Evolutionary conservation across 1,140 invertebrate species (phyloP).

Genomic region (Trichonephila clavata): DNA sequence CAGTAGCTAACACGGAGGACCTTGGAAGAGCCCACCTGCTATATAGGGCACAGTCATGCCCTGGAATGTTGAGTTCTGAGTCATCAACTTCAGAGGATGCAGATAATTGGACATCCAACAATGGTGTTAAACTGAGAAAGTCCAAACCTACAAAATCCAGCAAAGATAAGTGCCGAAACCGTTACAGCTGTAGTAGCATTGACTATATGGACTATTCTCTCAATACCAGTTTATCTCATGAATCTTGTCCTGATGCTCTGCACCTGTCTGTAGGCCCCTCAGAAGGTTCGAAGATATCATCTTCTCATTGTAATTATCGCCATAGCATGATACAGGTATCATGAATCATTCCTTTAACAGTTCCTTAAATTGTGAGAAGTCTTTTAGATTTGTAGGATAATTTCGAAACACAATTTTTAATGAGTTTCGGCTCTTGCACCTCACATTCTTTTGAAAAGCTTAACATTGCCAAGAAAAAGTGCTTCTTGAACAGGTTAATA

Average conservation of each 20-base stretch:
- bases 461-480: conserved; percentile 6
- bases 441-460: background rate
- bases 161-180: conserved; percentile 64
- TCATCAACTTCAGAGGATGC: background rate
- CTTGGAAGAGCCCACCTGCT: conserved; percentile 54
- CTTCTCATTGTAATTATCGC: conserved; percentile 65
- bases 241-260: conserved; percentile 69
- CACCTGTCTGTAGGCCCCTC: background rate
- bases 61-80: conserved; percentile 72
- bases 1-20: background rate
- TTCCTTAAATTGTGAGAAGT: conserved; percentile 51
- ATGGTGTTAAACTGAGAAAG: conserved; percentile 41
- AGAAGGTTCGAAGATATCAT: conserved; percentile 9
- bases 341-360: conserved; percentile 71
- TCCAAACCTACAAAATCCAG: background rate
- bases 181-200: conserved; percentile 77
- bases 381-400: conserved; percentile 4
- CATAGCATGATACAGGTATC: conserved; percentile 77
- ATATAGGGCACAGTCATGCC: conserved; percentile 77
- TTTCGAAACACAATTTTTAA: background rate
- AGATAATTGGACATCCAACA: background rate
- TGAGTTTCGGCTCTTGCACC: background rate
- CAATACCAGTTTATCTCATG: conserved; percentile 1
- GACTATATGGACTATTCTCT: conserved; percentile 65
- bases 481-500: background rate